Evolutionary conservation across 2,797 vertebrate species (phyloP), one percentile per base, ranked within the genome.

Genomic region (Ispidina picta): DNA sequence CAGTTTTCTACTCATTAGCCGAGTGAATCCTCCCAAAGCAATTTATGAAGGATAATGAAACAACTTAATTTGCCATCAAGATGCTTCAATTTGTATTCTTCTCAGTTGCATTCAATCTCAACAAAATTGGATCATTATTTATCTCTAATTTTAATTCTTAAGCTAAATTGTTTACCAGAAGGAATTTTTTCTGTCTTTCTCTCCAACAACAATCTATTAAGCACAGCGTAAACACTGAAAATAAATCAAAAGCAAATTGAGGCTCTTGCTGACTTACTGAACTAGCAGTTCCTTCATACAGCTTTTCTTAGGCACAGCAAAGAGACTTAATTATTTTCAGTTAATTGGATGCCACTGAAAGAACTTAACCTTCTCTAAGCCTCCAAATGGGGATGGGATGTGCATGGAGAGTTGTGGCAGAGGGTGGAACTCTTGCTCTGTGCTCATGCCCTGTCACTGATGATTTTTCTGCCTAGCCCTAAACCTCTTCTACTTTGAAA

Each of bases 181-280:
- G 33, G 90, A 92, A 55, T 88, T 95, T 96, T 87, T 89, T 80
- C 83, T 86, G 64, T 85, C 60, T 92, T 16, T 88, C 46, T 88
- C 64, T 89, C 54, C 73, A 94, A 31, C 81, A 95, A 94, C 85
- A 83, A 95, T 90, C 88, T 97, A 92, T 96, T 96, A 96, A 88
- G 83, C 39, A 64, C 54, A 83, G 49, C 10, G 0, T 93, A 95
- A 97, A 96, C 86, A 95, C 39, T 71, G 69, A 94, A 91, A 97
- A 92, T 95, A 96, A 97, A 97, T 96, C 95, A 96, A 83, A 91
- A 92, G 58, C 85, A 93, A 96, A 95, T 83, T 83, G 81, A 92
- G 46, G 49, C 15, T 92, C 25, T 69, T 90, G 71, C 73, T 95
- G 94, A 94, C 90, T 94, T 95, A 92, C 8, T 93, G 92, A 96